Conservation (phyloP, 2,888 invertebrate genomes). For the Helleia helle region DNA sequence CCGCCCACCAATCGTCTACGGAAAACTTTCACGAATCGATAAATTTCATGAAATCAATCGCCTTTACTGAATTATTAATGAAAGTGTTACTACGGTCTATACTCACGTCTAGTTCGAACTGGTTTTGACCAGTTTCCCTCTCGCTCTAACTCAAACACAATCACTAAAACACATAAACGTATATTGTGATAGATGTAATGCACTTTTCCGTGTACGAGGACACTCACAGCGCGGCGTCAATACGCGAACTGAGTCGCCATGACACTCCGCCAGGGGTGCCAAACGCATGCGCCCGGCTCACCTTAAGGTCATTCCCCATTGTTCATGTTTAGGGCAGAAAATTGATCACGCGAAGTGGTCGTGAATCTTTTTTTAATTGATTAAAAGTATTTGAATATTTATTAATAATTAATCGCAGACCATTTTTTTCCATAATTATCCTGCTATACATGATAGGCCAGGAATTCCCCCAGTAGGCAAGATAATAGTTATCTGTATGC, state of each 20-base stretch:
- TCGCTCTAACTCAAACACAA: slow-evolving; percentile 20
- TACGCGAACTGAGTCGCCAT: slow-evolving; percentile 66
- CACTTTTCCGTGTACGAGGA: slow-evolving; percentile 26
- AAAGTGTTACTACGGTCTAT: slow-evolving; percentile 11
- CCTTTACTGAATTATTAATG: neutral
- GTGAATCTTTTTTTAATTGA: slow-evolving; percentile 37
- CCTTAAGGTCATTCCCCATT: slow-evolving; percentile 57
- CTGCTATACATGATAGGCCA: neutral
- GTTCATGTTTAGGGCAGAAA: slow-evolving; percentile 38
- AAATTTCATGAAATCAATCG: neutral
- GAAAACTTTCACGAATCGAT: slow-evolving; percentile 1
- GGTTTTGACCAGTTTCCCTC: slow-evolving; percentile 29
- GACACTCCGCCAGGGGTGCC: slow-evolving; percentile 51
- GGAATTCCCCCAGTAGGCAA: too few relatives aligned
- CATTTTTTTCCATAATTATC: neutral
- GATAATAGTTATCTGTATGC: too few relatives aligned
- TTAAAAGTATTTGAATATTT: slow-evolving; percentile 22
- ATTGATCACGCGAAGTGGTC: slow-evolving; percentile 33
- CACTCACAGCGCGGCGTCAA: slow-evolving; percentile 48
- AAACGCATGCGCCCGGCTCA: slow-evolving; percentile 47
- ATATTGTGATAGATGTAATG: neutral
- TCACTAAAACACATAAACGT: slow-evolving; percentile 18
- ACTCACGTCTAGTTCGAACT: slow-evolving; percentile 44
- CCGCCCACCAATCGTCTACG: slow-evolving; percentile 6
- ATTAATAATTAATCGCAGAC: neutral